Conservation (phyloP, 1,140 invertebrate species). For the Dinothrombium tinctorium region DNA sequence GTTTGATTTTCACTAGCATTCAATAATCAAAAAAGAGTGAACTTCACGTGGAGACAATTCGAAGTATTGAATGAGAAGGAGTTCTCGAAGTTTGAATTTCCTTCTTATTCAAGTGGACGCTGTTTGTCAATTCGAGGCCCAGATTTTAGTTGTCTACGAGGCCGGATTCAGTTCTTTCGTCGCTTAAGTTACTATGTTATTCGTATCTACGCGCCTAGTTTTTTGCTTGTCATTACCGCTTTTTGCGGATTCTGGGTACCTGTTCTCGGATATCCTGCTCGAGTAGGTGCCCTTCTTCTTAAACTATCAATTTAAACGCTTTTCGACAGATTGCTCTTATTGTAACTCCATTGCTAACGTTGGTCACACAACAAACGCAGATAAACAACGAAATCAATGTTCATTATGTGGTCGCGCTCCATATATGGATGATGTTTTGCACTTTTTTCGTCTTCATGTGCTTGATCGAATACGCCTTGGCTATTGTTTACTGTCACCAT, state of each 20-base stretch:
- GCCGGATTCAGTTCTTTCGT: slow-evolving; percentile 7
- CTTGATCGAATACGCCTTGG: slow-evolving; percentile 56
- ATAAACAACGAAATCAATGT: slow-evolving; percentile 25
- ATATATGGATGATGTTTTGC: slow-evolving; percentile 33
- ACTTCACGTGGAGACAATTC: too few relatives aligned
- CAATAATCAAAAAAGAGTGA: too few relatives aligned
- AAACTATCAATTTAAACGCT: too few relatives aligned
- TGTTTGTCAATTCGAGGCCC: slow-evolving; percentile 6
- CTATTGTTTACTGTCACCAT: slow-evolving; percentile 19
- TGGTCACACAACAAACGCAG: slow-evolving; percentile 40
- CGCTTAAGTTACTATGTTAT: slow-evolving; percentile 12
- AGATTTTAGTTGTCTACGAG: slow-evolving; percentile 11
- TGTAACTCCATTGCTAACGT: slow-evolving; percentile 31
- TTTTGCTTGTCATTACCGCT: slow-evolving; percentile 12
- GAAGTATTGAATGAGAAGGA: too few relatives aligned
- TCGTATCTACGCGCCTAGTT: slow-evolving; percentile 13
- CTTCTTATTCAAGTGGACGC: not conserved
- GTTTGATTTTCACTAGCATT: too few relatives aligned
- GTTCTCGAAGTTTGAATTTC: slow-evolving; percentile 2
- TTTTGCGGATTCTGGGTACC: slow-evolving; percentile 15
- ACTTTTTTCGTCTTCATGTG: slow-evolving; percentile 64
- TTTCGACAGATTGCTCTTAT: not conserved
- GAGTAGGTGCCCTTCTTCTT: too few relatives aligned
- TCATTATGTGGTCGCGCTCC: slow-evolving; percentile 29
- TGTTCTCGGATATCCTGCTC: slow-evolving; percentile 13